Evolutionary conservation across 2,797 vertebrate species (phyloP), one percentile per base, ranked within the genome.

Genomic region (Periophthalmus magnuspinnatus): DNA sequence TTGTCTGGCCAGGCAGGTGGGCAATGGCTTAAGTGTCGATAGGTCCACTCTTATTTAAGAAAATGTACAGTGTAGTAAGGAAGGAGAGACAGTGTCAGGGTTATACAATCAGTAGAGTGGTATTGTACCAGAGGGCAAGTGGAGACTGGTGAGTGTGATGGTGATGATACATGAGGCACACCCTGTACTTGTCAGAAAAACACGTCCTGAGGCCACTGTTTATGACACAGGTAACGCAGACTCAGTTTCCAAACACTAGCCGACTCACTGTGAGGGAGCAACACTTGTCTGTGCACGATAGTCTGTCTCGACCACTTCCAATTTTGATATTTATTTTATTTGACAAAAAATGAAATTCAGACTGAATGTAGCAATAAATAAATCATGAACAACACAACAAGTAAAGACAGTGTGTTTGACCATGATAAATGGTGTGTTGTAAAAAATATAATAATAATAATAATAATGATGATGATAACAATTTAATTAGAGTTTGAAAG

Each of bases 131-230:
- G 58, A 60, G 36, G 56, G n/a, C 59, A 61, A 61, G 59, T 61
- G 59, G 59, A 22, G 59, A 61, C 59, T 61, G 59, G 67, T 61
- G 67, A 48, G 64, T 56, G 67, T 74, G 57, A 65, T 59, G 65
- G 63, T 21, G 50, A 38, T 41, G 59, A 61, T 34, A 38, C 59
- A 61, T 14, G 59, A 41, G 59, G 80, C 91, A 89, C 91, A 87
- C 91, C 90, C 84, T 89, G 77, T 71, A 74, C 75, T 59, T 82
- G 77, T 72, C 63, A 71, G 71, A 56, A 78, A 85, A 76, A 60
- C 72, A 79, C 7, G 36, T 67, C 71, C 84, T 67, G 10, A 0
- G 85, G 88, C 68, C 67, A 71, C 48, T 3, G 8, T 69, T 81
- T 79, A 71, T 76, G 66, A 67, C 57, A 67, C n/a, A 65, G 69